phyloP scores from a whole-genome alignment of 2,113 vertebrate genomes.

The Sclerurus mexicanus region DNA sequence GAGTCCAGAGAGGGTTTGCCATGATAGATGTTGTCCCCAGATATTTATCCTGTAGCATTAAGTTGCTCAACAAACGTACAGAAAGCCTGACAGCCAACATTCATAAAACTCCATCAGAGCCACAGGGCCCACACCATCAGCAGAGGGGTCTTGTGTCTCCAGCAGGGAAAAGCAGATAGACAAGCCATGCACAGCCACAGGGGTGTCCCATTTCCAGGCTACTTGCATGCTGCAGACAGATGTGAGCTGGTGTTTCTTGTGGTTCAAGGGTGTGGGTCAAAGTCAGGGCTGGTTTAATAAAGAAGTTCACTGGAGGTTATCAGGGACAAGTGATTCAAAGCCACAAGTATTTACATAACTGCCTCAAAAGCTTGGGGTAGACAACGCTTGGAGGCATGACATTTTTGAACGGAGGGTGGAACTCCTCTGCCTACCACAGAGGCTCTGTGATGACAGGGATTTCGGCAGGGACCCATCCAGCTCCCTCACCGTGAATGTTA shows the following conservation, averaged over 20 bases:
- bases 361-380: background rate
- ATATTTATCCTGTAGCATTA: background rate
- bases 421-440: background rate
- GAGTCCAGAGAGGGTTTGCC: background rate
- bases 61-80: background rate
- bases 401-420: background rate
- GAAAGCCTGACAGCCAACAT: background rate
- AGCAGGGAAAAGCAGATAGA: background rate
- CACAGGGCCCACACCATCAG: background rate
- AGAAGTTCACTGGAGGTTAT: background rate
- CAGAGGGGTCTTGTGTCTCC: background rate
- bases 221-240: background rate
- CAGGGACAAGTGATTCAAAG: background rate
- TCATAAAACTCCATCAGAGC: background rate
- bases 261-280: background rate
- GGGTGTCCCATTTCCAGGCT: background rate
- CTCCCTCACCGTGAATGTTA: background rate
- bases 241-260: background rate
- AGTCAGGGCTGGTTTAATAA: background rate
- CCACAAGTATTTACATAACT: background rate
- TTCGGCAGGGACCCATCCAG: background rate
- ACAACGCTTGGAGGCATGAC: background rate
- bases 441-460: background rate
- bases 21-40: background rate
- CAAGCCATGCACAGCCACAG: fast-evolving